Evolutionary conservation across 2,888 invertebrate genomes (phyloP).

Genomic region (Euplagia quadripunctaria): DNA sequence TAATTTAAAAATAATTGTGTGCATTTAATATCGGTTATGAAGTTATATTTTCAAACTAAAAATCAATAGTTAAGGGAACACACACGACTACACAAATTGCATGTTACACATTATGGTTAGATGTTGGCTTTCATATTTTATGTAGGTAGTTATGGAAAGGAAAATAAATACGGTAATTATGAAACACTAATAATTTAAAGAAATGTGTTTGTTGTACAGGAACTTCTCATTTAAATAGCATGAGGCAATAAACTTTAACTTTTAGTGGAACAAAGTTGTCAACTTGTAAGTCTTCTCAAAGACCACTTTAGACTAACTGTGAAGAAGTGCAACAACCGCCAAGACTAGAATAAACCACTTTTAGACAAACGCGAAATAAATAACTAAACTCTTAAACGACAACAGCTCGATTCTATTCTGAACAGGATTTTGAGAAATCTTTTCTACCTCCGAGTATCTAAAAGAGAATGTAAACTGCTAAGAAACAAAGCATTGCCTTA

Average conservation of each 20-base stretch:
- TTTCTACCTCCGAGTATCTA: not conserved
- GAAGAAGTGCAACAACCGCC: not conserved
- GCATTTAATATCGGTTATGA: too few relatives aligned
- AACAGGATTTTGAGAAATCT: not conserved
- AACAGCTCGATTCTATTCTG: not conserved
- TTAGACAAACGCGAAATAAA: not conserved
- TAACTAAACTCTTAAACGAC: not conserved
- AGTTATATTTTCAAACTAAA: too few relatives aligned
- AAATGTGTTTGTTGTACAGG: not conserved
- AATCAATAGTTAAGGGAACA: too few relatives aligned
- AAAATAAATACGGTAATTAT: too few relatives aligned
- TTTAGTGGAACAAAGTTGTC: not conserved
- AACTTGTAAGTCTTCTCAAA: constrained; percentile 10
- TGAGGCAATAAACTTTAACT: not conserved
- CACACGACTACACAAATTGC: too few relatives aligned
- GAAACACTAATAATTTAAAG: not conserved
- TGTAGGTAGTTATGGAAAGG: too few relatives aligned
- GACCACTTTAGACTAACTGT: not conserved
- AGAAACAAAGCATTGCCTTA: not conserved
- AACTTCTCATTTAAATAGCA: constrained; percentile 1
- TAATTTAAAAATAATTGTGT: too few relatives aligned
- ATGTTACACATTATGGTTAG: too few relatives aligned
- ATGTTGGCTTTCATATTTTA: too few relatives aligned
- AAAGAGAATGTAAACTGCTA: not conserved
- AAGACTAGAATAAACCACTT: not conserved